Conservation (phyloP, 2,797 vertebrate genomes). For the Ceyx erithaca region DNA sequence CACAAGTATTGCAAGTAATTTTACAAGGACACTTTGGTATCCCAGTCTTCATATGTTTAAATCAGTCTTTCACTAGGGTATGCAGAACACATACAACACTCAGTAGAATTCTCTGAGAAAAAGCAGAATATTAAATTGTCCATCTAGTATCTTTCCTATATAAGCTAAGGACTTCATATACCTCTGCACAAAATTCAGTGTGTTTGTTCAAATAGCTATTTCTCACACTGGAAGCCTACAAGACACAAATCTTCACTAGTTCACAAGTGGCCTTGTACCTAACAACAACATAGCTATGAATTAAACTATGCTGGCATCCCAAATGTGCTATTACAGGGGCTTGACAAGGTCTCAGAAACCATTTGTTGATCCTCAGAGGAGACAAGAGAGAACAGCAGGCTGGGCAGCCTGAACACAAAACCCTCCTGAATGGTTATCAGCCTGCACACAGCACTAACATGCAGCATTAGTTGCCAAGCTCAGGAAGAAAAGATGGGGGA, state of each 20-base stretch:
- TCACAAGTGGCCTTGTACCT: background rate
- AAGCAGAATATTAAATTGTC: background rate
- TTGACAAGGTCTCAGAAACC: conserved; percentile 48
- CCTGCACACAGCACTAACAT: background rate
- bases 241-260: background rate
- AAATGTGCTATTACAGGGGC: background rate
- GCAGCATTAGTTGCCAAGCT: background rate
- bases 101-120: background rate
- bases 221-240: background rate
- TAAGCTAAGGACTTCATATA: background rate
- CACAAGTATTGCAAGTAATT: background rate
- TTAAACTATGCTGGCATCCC: conserved; percentile 34
- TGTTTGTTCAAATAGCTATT: background rate
- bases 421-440: conserved; percentile 28
- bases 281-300: conserved; percentile 27
- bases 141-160: background rate
- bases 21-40: background rate
- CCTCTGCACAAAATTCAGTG: background rate
- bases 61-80: background rate
- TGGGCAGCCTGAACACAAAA: conserved; percentile 25
- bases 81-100: background rate
- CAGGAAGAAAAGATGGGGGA: background rate
- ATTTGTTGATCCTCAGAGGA: conserved; percentile 7
- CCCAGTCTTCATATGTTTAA: background rate
- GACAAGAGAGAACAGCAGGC: conserved; percentile 46